A percentile compares a stretch with the other conserved stretches of the same genome.
phyloP scores from a whole-genome alignment of 2,888 invertebrate species.

The Cephus nigrinus region DNA sequence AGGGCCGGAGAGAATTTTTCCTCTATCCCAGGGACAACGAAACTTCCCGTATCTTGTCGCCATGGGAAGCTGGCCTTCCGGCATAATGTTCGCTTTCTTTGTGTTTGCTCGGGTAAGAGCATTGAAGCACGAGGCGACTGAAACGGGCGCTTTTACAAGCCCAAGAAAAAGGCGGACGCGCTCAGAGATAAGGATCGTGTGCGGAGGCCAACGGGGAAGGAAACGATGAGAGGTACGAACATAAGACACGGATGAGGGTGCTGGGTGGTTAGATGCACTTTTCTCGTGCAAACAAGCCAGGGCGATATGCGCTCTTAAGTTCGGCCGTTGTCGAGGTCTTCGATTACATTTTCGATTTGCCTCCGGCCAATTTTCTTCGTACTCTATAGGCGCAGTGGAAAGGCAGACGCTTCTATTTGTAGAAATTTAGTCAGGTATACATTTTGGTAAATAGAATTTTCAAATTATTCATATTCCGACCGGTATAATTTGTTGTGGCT shows the following conservation, averaged over 20 bases:
- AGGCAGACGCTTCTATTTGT: not conserved
- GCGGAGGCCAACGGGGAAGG: not conserved
- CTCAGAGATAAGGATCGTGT: conserved; percentile 13
- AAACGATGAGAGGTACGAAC: not conserved
- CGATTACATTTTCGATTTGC: not conserved
- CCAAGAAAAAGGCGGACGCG: conserved; percentile 8
- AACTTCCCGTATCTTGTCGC: not conserved
- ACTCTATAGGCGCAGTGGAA: not conserved
- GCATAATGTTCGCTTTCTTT: conserved; percentile 2
- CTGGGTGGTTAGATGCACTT: conserved; percentile 37
- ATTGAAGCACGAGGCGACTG: conserved; percentile 3
- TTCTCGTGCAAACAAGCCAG: conserved; percentile 32
- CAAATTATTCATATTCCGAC: not conserved
- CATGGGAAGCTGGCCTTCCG: conserved; percentile 1
- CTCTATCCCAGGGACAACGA: not conserved
- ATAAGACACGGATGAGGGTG: not conserved
- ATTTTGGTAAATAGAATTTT: not conserved
- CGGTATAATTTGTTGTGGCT: not conserved
- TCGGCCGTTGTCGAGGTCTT: not conserved
- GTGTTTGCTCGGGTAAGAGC: conserved; percentile 1
- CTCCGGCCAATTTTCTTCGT: not conserved
- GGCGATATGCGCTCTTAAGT: not conserved
- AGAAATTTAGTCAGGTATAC: not conserved
- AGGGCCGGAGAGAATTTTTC: not conserved
- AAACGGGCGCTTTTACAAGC: conserved; percentile 8